Evolutionary conservation across 2,888 invertebrate genomes (phyloP).

Genomic region (Hydriomena furcata): DNA sequence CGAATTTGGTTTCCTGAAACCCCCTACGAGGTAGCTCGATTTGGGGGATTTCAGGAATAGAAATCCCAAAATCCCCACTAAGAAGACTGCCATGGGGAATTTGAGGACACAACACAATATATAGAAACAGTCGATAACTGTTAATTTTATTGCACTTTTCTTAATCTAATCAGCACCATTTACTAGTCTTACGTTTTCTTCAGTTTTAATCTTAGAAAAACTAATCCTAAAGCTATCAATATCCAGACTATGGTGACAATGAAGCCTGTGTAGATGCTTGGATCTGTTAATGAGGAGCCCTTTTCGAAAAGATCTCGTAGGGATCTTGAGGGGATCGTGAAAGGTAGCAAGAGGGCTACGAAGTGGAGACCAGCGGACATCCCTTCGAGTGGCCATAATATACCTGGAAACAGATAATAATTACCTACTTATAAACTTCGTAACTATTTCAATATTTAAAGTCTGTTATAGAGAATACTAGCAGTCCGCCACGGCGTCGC

Average conservation of each 20-base stretch:
- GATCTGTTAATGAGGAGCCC: slow-evolving; percentile 87
- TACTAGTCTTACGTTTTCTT: slow-evolving; percentile 52
- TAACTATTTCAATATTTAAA: too few relatives aligned
- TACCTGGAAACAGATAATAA: slow-evolving; percentile 78
- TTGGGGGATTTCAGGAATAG: too few relatives aligned
- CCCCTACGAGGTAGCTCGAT: too few relatives aligned
- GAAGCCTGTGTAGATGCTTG: slow-evolving; percentile 89
- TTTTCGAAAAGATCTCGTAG: slow-evolving; percentile 90
- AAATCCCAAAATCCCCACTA: too few relatives aligned
- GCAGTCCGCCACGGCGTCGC: too few relatives aligned
- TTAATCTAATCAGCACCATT: slow-evolving; percentile 11
- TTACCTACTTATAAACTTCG: too few relatives aligned
- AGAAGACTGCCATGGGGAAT: too few relatives aligned
- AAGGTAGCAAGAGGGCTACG: slow-evolving; percentile 87
- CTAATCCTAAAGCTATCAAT: slow-evolving; percentile 79
- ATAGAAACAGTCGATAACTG: slow-evolving; percentile 2
- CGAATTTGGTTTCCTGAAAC: too few relatives aligned
- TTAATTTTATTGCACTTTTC: slow-evolving; percentile 20
- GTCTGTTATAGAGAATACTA: too few relatives aligned
- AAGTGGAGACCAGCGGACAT: slow-evolving; percentile 85
- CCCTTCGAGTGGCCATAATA: slow-evolving; percentile 87
- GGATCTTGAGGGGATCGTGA: slow-evolving; percentile 90
- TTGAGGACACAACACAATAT: too few relatives aligned
- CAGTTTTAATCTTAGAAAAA: slow-evolving; percentile 75
- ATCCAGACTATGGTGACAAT: slow-evolving; percentile 87